Conservation (phyloP, 2,888 invertebrate genomes). For the Monochamus alternatus region DNA sequence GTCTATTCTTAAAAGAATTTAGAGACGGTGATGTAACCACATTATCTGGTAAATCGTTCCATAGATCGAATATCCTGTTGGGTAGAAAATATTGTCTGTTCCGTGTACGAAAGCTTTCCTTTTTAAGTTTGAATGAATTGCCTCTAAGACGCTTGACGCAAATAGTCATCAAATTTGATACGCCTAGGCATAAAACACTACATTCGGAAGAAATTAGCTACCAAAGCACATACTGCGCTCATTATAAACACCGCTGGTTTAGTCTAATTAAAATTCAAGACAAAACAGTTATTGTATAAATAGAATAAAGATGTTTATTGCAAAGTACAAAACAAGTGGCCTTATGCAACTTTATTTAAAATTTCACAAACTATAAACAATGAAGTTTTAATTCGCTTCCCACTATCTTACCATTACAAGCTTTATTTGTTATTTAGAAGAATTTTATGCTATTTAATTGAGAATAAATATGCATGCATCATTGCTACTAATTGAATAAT, state of each 20-base stretch:
- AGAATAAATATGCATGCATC: constrained; percentile 26
- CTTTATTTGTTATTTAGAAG: constrained; percentile 17
- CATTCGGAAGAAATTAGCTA: no score
- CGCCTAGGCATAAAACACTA: no score
- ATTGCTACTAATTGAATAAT: background rate
- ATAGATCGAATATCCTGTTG: no score
- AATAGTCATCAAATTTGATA: no score
- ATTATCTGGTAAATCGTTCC: no score
- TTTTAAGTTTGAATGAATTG: no score
- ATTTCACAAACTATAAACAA: constrained; percentile 12
- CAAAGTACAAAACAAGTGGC: constrained; percentile 13
- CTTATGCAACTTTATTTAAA: constrained; percentile 23
- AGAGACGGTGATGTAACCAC: no score
- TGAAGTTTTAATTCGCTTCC: background rate
- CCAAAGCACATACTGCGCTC: no score
- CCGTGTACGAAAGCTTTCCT: no score
- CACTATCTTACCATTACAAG: constrained; percentile 1
- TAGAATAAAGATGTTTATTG: constrained; percentile 15
- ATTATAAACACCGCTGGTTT: constrained; percentile 12
- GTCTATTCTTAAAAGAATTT: no score
- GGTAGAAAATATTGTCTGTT: no score
- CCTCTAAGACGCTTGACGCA: no score
- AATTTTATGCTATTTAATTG: constrained; percentile 12
- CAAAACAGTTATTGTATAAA: constrained; percentile 4
- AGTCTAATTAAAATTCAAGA: background rate